Evolutionary conservation across 1,140 invertebrate species (phyloP).

Genomic region (Pinna nobilis): DNA sequence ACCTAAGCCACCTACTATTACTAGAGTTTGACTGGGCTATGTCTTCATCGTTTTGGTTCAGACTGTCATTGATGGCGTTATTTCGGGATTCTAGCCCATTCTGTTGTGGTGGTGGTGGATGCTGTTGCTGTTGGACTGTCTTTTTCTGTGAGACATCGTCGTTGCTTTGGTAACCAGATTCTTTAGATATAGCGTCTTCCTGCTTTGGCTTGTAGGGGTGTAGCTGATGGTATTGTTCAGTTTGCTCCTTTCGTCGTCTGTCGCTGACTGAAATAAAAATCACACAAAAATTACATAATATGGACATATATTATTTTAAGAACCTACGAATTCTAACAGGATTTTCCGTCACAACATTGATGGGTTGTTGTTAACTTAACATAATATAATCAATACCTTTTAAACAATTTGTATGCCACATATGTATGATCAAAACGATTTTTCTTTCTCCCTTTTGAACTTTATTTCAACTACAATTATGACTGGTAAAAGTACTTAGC

Average conservation of each 20-base stretch:
- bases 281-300: too few species aligned
- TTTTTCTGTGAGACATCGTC: slow-evolving; percentile 64
- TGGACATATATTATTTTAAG: too few species aligned
- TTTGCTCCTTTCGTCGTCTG: slow-evolving; percentile 2
- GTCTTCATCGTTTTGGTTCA: slow-evolving; percentile 29
- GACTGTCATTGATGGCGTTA: slow-evolving; percentile 53
- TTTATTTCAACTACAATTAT: too few species aligned
- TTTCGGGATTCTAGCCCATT: slow-evolving; percentile 60
- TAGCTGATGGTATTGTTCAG: not conserved
- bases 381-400: too few species aligned
- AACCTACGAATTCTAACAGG: too few species aligned
- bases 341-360: too few species aligned
- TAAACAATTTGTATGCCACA: too few species aligned
- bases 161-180: slow-evolving; percentile 60
- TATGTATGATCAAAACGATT: too few species aligned
- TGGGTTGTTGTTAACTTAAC: too few species aligned
- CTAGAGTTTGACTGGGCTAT: slow-evolving; percentile 51
- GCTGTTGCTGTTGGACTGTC: too few species aligned
- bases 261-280: not conserved
- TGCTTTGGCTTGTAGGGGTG: slow-evolving; percentile 3
- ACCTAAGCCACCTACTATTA: slow-evolving; percentile 81
- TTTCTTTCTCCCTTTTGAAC: too few species aligned
- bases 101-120: slow-evolving; percentile 72
- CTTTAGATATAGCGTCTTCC: slow-evolving; percentile 35
- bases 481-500: too few species aligned